phyloP scores from a whole-genome alignment of 2,888 invertebrate genomes.

The Anthoptus insignis region DNA sequence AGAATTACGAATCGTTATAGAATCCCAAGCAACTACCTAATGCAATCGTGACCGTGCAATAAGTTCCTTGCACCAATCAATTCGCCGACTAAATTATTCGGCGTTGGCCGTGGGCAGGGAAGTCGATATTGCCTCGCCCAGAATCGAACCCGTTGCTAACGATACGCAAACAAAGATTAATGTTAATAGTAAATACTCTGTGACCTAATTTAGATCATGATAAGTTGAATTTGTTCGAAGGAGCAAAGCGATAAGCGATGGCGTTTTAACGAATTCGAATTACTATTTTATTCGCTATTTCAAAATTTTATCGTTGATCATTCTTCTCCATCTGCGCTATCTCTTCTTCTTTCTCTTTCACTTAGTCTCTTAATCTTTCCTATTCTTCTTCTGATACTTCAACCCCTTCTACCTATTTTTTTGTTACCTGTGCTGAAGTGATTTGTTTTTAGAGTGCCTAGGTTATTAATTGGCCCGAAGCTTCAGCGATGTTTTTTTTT shows the following conservation, averaged over 20 bases:
- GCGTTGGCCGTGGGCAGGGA: constrained; percentile 6
- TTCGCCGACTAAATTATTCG: constrained; percentile 11
- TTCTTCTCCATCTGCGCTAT: too few relatives aligned
- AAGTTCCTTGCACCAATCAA: constrained; percentile 17
- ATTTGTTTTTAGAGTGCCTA: too few relatives aligned
- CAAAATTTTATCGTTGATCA: too few relatives aligned
- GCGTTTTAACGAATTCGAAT: neutral
- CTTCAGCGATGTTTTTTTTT: too few relatives aligned
- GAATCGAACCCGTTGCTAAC: constrained; percentile 18
- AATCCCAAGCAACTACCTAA: neutral
- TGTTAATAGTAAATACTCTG: constrained; percentile 14
- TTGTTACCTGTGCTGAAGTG: too few relatives aligned
- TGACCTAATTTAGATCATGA: constrained; percentile 8
- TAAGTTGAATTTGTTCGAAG: neutral
- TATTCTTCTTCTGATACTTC: too few relatives aligned
- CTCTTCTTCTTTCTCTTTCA: too few relatives aligned
- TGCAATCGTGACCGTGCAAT: constrained; percentile 15
- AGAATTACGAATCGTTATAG: neutral
- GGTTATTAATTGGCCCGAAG: too few relatives aligned
- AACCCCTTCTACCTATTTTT: too few relatives aligned
- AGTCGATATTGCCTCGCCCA: constrained; percentile 19
- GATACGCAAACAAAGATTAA: constrained; percentile 19
- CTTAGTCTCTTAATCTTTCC: too few relatives aligned
- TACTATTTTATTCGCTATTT: neutral
- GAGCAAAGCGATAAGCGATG: neutral